Percentiles rank a stretch among this genome's conserved stretches.
Evolutionary conservation across 2,113 vertebrate genomes (phyloP).

Genomic region (Okapia johnstoni): DNA sequence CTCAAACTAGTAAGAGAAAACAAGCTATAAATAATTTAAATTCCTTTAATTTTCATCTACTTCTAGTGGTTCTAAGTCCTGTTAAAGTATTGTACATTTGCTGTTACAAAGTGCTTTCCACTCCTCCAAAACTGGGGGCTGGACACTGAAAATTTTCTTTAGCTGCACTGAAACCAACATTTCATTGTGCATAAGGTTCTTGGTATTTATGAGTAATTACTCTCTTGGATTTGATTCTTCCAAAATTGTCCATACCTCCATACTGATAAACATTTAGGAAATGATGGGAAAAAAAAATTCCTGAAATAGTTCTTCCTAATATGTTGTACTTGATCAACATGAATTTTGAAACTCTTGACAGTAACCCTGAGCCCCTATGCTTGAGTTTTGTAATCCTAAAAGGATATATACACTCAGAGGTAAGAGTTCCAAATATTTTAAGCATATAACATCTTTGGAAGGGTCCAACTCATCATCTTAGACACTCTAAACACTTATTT

Average conservation of each 20-base stretch:
- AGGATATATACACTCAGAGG: neutral
- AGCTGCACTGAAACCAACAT: constrained; percentile 25
- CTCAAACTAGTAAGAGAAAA: constrained; percentile 37
- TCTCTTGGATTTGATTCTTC: constrained; percentile 50
- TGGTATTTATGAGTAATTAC: constrained; percentile 41
- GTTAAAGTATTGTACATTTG: neutral
- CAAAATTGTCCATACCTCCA: constrained; percentile 45
- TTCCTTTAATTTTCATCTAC: constrained; percentile 18
- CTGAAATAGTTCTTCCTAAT: constrained; percentile 59
- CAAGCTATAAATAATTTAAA: constrained; percentile 1
- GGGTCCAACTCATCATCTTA: neutral
- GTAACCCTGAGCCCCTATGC: neutral
- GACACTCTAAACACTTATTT: neutral
- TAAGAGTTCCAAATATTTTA: constrained; percentile 16
- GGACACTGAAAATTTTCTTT: constrained; percentile 29
- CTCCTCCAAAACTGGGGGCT: constrained; percentile 17
- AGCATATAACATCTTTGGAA: neutral
- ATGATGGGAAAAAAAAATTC: constrained; percentile 39
- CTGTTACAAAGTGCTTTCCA: constrained; percentile 34
- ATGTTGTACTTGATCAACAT: constrained; percentile 37
- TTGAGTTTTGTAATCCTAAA: constrained; percentile 37
- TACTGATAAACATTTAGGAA: constrained; percentile 45
- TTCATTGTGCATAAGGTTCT: constrained; percentile 3
- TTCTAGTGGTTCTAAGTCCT: constrained; percentile 3
- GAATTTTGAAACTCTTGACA: constrained; percentile 33